Conservation (phyloP, 1,140 invertebrate genomes). For the Antheraea pernyi region DNA sequence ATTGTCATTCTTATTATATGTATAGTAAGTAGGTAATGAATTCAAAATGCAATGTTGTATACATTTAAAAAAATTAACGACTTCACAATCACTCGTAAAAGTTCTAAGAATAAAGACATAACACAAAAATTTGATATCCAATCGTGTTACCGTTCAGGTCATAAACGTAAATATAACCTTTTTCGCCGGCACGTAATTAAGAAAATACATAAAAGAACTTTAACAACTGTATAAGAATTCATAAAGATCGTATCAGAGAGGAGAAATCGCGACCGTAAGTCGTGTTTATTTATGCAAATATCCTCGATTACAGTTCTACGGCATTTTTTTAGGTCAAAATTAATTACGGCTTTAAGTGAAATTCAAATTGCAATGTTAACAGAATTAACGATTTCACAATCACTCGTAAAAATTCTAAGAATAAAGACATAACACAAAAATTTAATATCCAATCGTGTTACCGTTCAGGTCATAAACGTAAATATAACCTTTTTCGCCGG, state of each 20-base stretch:
- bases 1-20: no score
- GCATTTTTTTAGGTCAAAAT: not conserved
- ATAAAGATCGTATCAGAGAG: not conserved
- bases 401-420: not conserved
- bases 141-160: not conserved
- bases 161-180: not conserved
- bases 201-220: not conserved
- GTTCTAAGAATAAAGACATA: not conserved
- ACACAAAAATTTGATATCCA: not conserved
- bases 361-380: no score
- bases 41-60: no score
- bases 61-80: no score
- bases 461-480: not conserved
- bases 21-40: no score
- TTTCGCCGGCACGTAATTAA: not conserved
- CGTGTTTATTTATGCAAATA: constrained; percentile 1
- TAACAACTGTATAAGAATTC: not conserved
- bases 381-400: no score
- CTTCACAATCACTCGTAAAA: not conserved
- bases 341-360: not conserved
- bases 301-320: not conserved
- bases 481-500: not conserved
- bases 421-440: not conserved
- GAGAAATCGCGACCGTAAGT: not conserved
- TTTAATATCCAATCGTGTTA: not conserved